Evolutionary conservation across 2,113 vertebrate genomes (phyloP), one percentile per base, ranked within the genome.

Genomic region (Chaetodon trifascialis): DNA sequence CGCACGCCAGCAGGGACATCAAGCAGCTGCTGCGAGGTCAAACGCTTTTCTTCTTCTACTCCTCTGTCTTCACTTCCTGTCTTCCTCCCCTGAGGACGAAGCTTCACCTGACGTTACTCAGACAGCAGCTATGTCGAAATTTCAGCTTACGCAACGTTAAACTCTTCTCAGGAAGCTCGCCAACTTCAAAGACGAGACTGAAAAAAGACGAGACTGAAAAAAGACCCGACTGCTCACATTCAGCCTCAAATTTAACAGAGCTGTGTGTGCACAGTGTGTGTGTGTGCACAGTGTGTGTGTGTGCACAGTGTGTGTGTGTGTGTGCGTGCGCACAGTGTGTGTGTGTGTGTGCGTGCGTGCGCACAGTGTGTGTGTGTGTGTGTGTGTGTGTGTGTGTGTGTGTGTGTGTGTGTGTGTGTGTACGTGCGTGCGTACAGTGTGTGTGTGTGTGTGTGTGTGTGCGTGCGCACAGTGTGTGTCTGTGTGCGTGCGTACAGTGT

Each of bases 1-100:
- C 97, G 0, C 97, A 99, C 0, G 98, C 97, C 93, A 99, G 98
- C 95, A 97, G 96, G 83, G 98, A 99, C 80, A 99, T 99, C 94
- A 99, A 99, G 87, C 97, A 98, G 91, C 95, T 99, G 25, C 95
- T 99, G 0, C 88, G 98, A 95, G 98, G 98, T 99, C 88, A 11
- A 34, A 10, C 40, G 2, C 42, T 4, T 23, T 8, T 1, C 46
- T 23, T 9, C 44, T 60, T 8, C 30, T 7, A 0, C 4, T 16
- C 11, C 19, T 17, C 1, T 5, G 1, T 11, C 38, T 40, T 10
- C 44, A 4, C 52, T n/a, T 25, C n/a, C 8, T 6, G 30, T 30
- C 2, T 7, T 9, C 25, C 36, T 23, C 15, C 4, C 14, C 15
- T 30, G 55, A 40, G 38, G 1, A 17, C 7, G 7, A 1, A 47